These are phyloP conservation scores for Hoplias malabaricus DNA, from an alignment of 2,113 vertebrate species.

Conservation along the genomic window DNA sequence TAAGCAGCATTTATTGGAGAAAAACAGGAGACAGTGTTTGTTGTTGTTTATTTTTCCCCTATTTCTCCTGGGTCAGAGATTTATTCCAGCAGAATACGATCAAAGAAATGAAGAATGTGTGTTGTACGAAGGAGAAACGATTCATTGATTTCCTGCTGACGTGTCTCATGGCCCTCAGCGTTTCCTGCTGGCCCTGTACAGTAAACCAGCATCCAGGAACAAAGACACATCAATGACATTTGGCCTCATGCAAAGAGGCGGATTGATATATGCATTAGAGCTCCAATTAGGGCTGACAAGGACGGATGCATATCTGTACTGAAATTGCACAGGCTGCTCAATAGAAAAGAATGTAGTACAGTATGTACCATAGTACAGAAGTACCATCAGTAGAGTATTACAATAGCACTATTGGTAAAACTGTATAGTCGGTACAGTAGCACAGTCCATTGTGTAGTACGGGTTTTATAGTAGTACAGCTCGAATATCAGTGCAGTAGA, in stretches of 20 bases:
- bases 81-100: neutral
- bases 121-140: conserved; percentile 8
- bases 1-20: neutral
- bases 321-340: neutral
- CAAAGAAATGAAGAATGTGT: conserved; percentile 10
- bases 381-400: too few species aligned
- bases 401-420: too few species aligned
- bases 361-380: too few species aligned
- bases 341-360: neutral
- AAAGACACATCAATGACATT: conserved; percentile 26
- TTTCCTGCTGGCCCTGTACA: conserved; percentile 8
- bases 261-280: conserved; percentile 30
- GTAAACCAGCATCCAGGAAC: conserved; percentile 7
- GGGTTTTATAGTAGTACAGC: too few species aligned
- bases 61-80: neutral
- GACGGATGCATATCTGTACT: neutral
- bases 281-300: conserved; percentile 11
- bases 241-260: conserved; percentile 12
- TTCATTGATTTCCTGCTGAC: conserved; percentile 24
- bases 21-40: neutral
- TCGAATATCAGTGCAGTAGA: too few species aligned
- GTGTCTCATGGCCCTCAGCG: conserved; percentile 16
- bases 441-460: too few species aligned
- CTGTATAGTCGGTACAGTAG: too few species aligned
- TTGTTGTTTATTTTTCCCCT: neutral